Evolutionary conservation across 2,797 vertebrate species (phyloP).

Genomic region (Bradypodion pumilum): DNA sequence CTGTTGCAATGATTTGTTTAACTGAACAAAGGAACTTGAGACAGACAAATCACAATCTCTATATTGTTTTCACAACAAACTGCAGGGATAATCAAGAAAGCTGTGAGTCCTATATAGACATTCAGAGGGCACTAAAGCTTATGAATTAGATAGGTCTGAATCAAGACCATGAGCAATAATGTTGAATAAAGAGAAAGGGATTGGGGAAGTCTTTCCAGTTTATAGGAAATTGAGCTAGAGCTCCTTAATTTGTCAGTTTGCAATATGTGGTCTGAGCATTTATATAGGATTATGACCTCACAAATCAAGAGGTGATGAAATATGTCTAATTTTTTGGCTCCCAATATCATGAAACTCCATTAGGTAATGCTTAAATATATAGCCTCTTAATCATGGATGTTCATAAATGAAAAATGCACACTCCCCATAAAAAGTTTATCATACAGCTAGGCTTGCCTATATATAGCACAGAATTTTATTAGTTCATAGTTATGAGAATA

Average conservation of each 20-base stretch:
- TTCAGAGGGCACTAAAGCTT: background rate
- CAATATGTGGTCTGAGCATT: conserved; percentile 52
- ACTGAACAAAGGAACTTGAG: background rate
- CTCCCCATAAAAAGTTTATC: conserved; percentile 54
- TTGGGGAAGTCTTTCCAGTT: conserved; percentile 40
- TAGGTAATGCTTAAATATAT: conserved; percentile 68
- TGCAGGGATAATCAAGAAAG: conserved; percentile 15
- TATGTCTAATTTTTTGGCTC: conserved; percentile 39
- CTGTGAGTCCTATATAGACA: background rate
- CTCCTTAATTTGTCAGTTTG: conserved; percentile 53
- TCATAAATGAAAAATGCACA: conserved; percentile 66
- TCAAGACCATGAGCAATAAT: conserved; percentile 26
- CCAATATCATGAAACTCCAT: conserved; percentile 48
- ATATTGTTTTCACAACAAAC: conserved; percentile 18
- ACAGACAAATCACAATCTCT: conserved; percentile 33
- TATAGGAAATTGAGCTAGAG: conserved; percentile 56
- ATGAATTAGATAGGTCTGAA: background rate
- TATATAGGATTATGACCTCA: conserved; percentile 55
- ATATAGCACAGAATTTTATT: conserved; percentile 52
- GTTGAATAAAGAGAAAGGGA: conserved; percentile 22
- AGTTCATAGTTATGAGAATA: conserved; percentile 55
- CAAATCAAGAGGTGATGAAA: conserved; percentile 55
- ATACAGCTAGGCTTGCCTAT: conserved; percentile 44
- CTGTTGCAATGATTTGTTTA: background rate
- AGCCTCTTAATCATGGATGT: conserved; percentile 63